Conservation (phyloP, 2,888 invertebrate species). For the Lepidonotus clava region DNA sequence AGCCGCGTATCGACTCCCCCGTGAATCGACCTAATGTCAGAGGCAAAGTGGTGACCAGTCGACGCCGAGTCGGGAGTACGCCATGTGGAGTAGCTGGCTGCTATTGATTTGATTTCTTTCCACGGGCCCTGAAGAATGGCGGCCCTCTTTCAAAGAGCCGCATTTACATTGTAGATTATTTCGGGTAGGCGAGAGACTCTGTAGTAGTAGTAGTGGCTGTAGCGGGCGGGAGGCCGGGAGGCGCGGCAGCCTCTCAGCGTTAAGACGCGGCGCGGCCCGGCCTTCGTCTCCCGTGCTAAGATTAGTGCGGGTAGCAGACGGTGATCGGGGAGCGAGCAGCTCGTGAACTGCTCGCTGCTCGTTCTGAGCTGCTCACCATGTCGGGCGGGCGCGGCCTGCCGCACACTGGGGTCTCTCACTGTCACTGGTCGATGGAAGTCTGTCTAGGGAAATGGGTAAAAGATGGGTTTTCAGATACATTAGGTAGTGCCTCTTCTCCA, state of each 20-base stretch:
- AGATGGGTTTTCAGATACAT: too few relatives aligned
- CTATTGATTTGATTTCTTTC: slow-evolving; percentile 35
- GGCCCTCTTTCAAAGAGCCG: neutral
- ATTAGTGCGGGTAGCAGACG: neutral
- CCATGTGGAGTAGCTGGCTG: neutral
- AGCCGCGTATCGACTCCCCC: slow-evolving; percentile 9
- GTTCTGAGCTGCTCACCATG: too few relatives aligned
- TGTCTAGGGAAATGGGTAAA: too few relatives aligned
- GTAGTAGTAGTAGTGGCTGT: too few relatives aligned
- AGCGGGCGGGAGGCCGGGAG: neutral
- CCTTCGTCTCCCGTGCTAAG: neutral
- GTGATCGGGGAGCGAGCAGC: neutral
- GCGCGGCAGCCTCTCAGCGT: neutral
- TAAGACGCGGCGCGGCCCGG: neutral
- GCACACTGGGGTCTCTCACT: too few relatives aligned
- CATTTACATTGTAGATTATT: too few relatives aligned
- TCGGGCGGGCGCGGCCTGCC: too few relatives aligned
- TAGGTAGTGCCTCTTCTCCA: too few relatives aligned
- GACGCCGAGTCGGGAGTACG: neutral
- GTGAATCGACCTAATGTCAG: slow-evolving; percentile 11
- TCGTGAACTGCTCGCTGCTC: too few relatives aligned
- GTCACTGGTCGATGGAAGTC: too few relatives aligned
- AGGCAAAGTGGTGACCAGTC: neutral
- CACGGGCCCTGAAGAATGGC: neutral
- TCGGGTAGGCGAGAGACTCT: neutral